Base-by-base conservation (phyloP, 2,113 vertebrate genomes). In the Haemorhous mexicanus region DNA sequence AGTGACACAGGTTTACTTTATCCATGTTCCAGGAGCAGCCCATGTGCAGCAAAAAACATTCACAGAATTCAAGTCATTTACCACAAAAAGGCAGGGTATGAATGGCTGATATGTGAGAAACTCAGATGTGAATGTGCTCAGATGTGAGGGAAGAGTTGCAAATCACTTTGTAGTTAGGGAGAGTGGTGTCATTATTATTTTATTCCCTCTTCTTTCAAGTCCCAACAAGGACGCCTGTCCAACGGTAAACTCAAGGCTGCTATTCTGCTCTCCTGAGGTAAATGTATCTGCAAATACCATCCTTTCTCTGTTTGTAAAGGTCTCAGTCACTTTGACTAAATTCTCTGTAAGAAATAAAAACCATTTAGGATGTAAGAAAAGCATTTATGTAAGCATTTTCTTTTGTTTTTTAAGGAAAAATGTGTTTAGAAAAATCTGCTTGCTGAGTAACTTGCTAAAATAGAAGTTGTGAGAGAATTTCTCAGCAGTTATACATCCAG, bases 21-120 rank as follows among this genome's bases (percentile, higher is more conserved):
- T 19, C 30, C 37, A 8, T 33, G 10, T 49, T 69, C 12, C 13
- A 46, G n/a, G 9, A 74, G 63, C 17, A 83, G 22, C 7, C 7
- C 33, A 16, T 0, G 4, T 37, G 27, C 8, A 66, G 46, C 7
- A 41, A 66, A 90, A 69, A 53, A 0, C 3, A 35, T 53, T n/a
- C 32, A 28, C 3, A 44, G 50, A 58, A 58, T 66, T 86, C 13
- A 62, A 20, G 9, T 26, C 4, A 28, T 6, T 27, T 43, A 24
- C 33, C 16, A 14, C 17, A 66, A 49, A 87, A 66, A 59, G 3
- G 3, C 10, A 63, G 35, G 9, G 7, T 52, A 49, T 58, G 24
- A 74, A 66, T 0, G 9, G 6, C 32, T 9, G 9, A 30, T 77
- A 43, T 1, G 2, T 53, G 43, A 62, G 61, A 85, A 68, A 64